phyloP scores from a whole-genome alignment of 2,888 invertebrate genomes.

The Macrophya annulata region DNA sequence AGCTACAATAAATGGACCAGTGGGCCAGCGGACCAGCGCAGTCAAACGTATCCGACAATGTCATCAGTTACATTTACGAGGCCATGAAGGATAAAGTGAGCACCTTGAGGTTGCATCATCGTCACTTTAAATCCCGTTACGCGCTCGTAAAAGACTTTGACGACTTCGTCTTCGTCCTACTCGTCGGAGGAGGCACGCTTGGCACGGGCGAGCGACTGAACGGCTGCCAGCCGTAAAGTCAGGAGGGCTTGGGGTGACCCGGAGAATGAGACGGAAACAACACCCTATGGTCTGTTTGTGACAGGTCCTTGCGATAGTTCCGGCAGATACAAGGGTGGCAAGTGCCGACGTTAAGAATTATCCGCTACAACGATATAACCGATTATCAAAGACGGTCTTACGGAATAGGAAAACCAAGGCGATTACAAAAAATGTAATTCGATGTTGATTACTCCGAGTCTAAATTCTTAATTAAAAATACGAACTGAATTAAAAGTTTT shows the following conservation, averaged over 20 bases:
- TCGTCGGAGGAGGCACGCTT: slow-evolving; percentile 65
- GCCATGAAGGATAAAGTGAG: slow-evolving; percentile 78
- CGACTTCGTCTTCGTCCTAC: slow-evolving; percentile 74
- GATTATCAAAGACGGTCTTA: not conserved
- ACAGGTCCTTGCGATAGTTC: slow-evolving; percentile 33
- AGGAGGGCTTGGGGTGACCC: slow-evolving; percentile 56
- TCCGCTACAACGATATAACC: not conserved
- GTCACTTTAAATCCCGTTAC: slow-evolving; percentile 80
- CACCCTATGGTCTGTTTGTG: slow-evolving; percentile 48
- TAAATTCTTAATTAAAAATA: slow-evolving; percentile 17
- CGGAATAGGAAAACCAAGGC: not conserved
- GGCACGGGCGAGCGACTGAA: slow-evolving; percentile 65
- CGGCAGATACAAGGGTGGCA: slow-evolving; percentile 13
- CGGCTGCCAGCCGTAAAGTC: slow-evolving; percentile 71
- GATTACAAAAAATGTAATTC: not conserved
- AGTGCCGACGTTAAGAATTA: not conserved
- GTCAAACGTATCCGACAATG: slow-evolving; percentile 78
- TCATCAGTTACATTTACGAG: slow-evolving; percentile 80
- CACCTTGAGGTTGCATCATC: slow-evolving; percentile 80
- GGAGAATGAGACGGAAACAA: slow-evolving; percentile 47
- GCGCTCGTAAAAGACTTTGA: slow-evolving; percentile 79
- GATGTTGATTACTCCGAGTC: not conserved
- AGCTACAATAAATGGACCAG: slow-evolving; percentile 49
- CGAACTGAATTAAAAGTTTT: slow-evolving; percentile 41
- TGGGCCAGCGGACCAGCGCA: slow-evolving; percentile 58